Conservation (phyloP, 1,140 invertebrate species). For the Mylabris phalerata region DNA sequence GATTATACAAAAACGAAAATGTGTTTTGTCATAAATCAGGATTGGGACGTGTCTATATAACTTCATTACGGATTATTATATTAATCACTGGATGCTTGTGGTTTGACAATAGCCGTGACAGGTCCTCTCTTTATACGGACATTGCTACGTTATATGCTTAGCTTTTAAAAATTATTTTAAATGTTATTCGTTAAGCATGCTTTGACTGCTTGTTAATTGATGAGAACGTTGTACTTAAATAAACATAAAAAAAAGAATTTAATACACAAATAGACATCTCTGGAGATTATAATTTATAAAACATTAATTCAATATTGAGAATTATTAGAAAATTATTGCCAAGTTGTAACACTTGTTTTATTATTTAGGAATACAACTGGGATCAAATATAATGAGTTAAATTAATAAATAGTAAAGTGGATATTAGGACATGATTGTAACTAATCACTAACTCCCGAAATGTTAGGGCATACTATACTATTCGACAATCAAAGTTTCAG, state of each 20-base stretch:
- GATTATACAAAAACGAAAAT: constrained; percentile 32
- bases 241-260: too few species aligned
- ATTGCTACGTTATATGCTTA: constrained; percentile 7
- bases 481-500: constrained; percentile 24
- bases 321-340: too few species aligned
- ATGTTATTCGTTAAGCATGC: constrained; percentile 13
- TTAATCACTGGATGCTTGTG: constrained; percentile 38
- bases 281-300: too few species aligned
- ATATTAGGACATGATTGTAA: constrained; percentile 20
- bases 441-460: constrained; percentile 19
- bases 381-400: constrained; percentile 17
- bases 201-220: constrained; percentile 15
- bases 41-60: constrained; percentile 41
- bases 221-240: constrained; percentile 5
- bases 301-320: too few species aligned
- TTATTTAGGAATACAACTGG: not conserved
- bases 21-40: constrained; percentile 41
- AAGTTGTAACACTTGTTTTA: too few species aligned
- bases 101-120: constrained; percentile 34
- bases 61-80: constrained; percentile 42
- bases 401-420: constrained; percentile 9
- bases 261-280: too few species aligned
- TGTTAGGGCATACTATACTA: constrained; percentile 1
- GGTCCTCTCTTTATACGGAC: constrained; percentile 15
- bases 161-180: constrained; percentile 22